Base-by-base conservation (phyloP, 2,797 vertebrate species). In the Valencia hispanica region DNA sequence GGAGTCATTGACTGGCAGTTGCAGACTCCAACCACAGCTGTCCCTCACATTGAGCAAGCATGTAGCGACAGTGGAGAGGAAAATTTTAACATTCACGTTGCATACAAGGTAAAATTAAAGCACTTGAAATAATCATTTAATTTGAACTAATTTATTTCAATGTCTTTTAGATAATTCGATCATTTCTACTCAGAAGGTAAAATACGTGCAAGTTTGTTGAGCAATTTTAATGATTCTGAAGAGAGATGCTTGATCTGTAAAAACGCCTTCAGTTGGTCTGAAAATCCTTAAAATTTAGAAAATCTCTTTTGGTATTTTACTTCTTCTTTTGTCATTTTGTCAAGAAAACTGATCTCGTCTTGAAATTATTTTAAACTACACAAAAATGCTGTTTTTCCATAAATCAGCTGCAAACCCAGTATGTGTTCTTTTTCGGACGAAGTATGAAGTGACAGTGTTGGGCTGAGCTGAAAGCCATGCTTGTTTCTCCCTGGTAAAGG, bases 401-500 rank as follows among this genome's bases (percentile, higher is more conserved):
- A 57, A 72, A 9, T 41, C n/a, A 32, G 36, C 15, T 39, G 39
- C 43, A 57, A 34, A 73, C 55, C 3, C 36, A 41, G 57, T 2
- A 39, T 34, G 9, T 61, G 22, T 66, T 27, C 7, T 15, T 43
- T n/a, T 70, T 18, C 4, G 48, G 57, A 47, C 75, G 20, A 72
- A 45, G 20, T 78, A 27, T 41, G 41, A 79, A 61, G 32, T 30
- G 57, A 27, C 18, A 74, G 68, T 30, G 47, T 66, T 30, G 27
- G 71, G 69, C 69, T 80, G 68, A 79, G 77, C 14, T 68, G 77
- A 86, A 84, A 79, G 69, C 74, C 55, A 78, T n/a, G 36, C 72
- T 79, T 85, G 79, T 85, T n/a, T n/a, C n/a, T n/a, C n/a, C n/a
- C n/a, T n/a, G n/a, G n/a, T 68, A 85, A 86, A 89, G 82, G 85